These are phyloP conservation scores for Brachionus angularis DNA, from an alignment of 1,140 invertebrate species.

Conservation along the genomic window DNA sequence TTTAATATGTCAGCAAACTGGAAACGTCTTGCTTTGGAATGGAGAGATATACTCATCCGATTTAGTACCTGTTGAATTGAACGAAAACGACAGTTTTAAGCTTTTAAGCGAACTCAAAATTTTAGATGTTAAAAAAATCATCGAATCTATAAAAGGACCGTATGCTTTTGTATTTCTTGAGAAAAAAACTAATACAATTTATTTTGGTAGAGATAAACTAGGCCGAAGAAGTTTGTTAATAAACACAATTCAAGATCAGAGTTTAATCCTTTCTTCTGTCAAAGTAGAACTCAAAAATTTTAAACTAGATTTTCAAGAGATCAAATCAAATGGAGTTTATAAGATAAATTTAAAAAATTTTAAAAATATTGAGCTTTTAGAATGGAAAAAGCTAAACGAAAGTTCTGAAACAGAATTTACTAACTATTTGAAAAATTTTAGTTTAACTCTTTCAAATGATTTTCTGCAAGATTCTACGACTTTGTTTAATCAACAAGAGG, in stretches of 20 bases:
- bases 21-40: constrained; percentile 71
- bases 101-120: constrained; percentile 48
- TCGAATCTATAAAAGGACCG: constrained; percentile 69
- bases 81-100: background rate
- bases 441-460: background rate
- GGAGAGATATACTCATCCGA: constrained; percentile 71
- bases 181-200: constrained; percentile 63
- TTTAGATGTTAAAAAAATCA: constrained; percentile 58
- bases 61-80: background rate
- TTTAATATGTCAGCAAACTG: constrained; percentile 55
- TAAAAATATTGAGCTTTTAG: no score
- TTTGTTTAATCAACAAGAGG: background rate
- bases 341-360: background rate
- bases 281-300: background rate
- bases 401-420: no score
- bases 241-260: background rate
- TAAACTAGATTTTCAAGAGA: constrained; percentile 2
- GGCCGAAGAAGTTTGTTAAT: constrained; percentile 71
- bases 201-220: constrained; percentile 78
- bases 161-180: constrained; percentile 54
- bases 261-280: background rate
- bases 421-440: background rate
- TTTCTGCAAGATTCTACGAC: background rate
- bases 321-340: constrained; percentile 15
- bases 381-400: no score